Base-by-base conservation (phyloP, 2,888 invertebrate species). In the Boloria selene region DNA sequence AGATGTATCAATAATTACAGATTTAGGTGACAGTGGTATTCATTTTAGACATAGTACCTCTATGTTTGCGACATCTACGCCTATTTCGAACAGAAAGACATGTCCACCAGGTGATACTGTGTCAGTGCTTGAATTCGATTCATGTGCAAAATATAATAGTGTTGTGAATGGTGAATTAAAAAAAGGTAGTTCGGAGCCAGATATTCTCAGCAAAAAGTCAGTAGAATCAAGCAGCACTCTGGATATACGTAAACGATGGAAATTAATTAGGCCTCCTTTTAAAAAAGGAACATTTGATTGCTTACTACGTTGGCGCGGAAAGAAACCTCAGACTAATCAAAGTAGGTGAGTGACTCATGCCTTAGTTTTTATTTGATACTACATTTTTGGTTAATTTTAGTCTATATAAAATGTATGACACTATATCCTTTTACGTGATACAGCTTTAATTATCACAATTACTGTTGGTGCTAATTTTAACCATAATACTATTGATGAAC, bases 201-300 rank as follows among this genome's bases (percentile, higher is more conserved):
- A 91, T 72, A 85, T 90, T 74, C 77, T 86, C 5, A 86, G 86
- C 77, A 79, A 79, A 49, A 80, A 78, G 72, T 81, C 80, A 54
- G 73, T 82, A 68, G 79, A 79, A 59, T 75, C 81, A 22, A 73
- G 79, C 58, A 89, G 84, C 72, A 87, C 84, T 68, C 75, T 84
- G 16, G 86, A 88, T 60, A 78, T 81, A 61, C 86, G 84, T 72
- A 92, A 86, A 71, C 80, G 84, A 66, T 90, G 87, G 88, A 90
- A 84, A 70, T 74, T 88, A 65, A 74, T 90, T 44, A 89, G 84
- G 72, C 86, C 86, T 10, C 84, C 85, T 0, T 87, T 90, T 72
- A 82, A 82, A 60, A 92, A 88, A 79, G 86, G 86, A 44, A 80
- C 89, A 45, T 88, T 92, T 70, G 90, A 90, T 75, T 90, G 89